These are phyloP conservation scores for Halocaridina rubra DNA, from an alignment of 2,888 invertebrate genomes.

Conservation along the genomic window DNA sequence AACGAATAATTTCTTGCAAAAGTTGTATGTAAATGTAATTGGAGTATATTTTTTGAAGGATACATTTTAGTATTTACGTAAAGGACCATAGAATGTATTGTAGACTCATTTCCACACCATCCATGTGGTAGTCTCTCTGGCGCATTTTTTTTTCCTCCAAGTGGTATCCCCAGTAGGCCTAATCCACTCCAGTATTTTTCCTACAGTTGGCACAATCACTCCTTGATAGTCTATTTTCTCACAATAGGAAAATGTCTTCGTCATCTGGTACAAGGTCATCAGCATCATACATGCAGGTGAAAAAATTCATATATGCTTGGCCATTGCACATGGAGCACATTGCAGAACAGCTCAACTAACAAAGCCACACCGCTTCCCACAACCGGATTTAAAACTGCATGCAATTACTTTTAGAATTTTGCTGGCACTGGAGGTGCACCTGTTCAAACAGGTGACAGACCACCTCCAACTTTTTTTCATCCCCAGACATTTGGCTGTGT, in stretches of 20 bases:
- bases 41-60: too few relatives aligned
- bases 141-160: slow-evolving; percentile 1
- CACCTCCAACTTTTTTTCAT: slow-evolving; percentile 65
- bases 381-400: slow-evolving; percentile 18
- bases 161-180: slow-evolving; percentile 33
- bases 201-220: slow-evolving; percentile 22
- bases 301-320: slow-evolving; percentile 64
- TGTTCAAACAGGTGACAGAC: slow-evolving; percentile 23
- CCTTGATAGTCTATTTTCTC: neutral
- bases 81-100: too few relatives aligned
- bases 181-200: slow-evolving; percentile 3
- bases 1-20: too few relatives aligned
- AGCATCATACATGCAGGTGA: neutral
- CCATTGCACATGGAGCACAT: slow-evolving; percentile 65
- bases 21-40: too few relatives aligned
- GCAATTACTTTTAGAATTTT: neutral
- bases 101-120: slow-evolving; percentile 39
- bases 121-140: slow-evolving; percentile 22
- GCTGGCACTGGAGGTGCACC: slow-evolving; percentile 4
- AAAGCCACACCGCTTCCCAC: slow-evolving; percentile 65
- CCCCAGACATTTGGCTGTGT: slow-evolving; percentile 65
- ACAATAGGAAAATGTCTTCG: too few relatives aligned
- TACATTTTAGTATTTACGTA: too few relatives aligned
- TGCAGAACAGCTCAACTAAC: slow-evolving; percentile 65
- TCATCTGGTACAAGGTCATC: slow-evolving; percentile 25